Evolutionary conservation across 2,113 vertebrate species (phyloP).

Genomic region (Stigmatopora argus): DNA sequence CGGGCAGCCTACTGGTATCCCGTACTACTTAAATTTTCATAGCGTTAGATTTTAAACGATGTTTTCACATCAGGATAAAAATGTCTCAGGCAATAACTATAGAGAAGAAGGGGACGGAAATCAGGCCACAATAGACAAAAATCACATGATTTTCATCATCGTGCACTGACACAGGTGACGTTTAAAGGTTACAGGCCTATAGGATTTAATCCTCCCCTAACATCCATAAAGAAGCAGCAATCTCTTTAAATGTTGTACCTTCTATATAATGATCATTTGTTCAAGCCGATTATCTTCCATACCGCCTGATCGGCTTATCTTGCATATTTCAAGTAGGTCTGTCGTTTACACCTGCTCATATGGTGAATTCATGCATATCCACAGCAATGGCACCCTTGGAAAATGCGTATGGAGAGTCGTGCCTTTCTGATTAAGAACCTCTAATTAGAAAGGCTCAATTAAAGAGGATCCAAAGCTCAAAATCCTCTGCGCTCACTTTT

Average conservation of each 20-base stretch:
- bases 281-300: slow-evolving; percentile 54
- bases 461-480: too few species aligned
- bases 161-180: slow-evolving; percentile 27
- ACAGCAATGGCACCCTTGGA: background rate
- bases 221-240: slow-evolving; percentile 42
- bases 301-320: slow-evolving; percentile 54
- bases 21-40: background rate
- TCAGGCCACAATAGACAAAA: slow-evolving; percentile 25
- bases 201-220: slow-evolving; percentile 37
- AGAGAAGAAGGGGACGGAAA: slow-evolving; percentile 22
- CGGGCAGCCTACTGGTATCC: background rate
- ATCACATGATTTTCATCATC: slow-evolving; percentile 37
- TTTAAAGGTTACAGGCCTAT: slow-evolving; percentile 35
- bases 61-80: slow-evolving; percentile 29
- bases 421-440: background rate
- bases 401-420: background rate
- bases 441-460: background rate
- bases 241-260: slow-evolving; percentile 49
- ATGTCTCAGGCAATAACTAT: background rate
- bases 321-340: slow-evolving; percentile 23
- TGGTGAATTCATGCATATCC: background rate
- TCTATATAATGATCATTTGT: slow-evolving; percentile 27
- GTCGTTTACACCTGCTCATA: slow-evolving; percentile 32
- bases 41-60: background rate
- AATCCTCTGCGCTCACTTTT: too few species aligned